Percentiles rank a stretch among this genome's conserved stretches.
Evolutionary conservation across 2,797 vertebrate species (phyloP).

Genomic region (Dicrostonyx torquatus): DNA sequence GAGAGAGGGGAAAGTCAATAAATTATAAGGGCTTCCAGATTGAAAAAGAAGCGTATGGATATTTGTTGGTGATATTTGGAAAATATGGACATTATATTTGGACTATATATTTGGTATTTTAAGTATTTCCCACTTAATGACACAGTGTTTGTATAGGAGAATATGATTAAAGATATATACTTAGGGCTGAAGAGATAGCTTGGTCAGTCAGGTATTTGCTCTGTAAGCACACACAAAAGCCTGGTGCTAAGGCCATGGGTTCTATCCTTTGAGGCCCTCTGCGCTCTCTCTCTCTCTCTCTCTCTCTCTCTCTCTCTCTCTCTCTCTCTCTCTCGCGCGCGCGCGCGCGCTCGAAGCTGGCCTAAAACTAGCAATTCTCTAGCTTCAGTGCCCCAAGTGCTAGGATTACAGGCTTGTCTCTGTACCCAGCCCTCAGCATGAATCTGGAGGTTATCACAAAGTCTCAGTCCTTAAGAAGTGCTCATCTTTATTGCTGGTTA

Average conservation of each 20-base stretch:
- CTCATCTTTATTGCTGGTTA: neutral
- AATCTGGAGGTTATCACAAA: neutral
- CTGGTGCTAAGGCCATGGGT: neutral
- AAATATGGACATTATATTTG: constrained; percentile 11
- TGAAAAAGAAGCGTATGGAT: neutral
- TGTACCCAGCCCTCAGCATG: neutral
- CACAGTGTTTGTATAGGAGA: neutral
- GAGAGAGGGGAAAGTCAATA: neutral
- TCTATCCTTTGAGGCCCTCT: neutral
- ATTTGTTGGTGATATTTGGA: neutral
- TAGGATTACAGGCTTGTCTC: neutral
- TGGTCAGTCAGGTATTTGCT: neutral
- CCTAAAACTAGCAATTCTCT: neutral
- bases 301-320: neutral
- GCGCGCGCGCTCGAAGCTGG: neutral
- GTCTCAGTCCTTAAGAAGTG: neutral
- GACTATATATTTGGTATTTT: neutral
- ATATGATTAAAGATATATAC: neutral
- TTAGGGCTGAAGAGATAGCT: neutral
- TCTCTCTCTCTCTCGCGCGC: neutral
- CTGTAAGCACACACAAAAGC: neutral
- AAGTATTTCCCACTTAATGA: constrained; percentile 10
- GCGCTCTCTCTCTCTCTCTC: neutral
- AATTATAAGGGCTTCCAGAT: neutral
- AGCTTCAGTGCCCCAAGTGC: neutral